Base-by-base conservation (phyloP, 1,140 invertebrate genomes). In the Leptonema lineaticorne region DNA sequence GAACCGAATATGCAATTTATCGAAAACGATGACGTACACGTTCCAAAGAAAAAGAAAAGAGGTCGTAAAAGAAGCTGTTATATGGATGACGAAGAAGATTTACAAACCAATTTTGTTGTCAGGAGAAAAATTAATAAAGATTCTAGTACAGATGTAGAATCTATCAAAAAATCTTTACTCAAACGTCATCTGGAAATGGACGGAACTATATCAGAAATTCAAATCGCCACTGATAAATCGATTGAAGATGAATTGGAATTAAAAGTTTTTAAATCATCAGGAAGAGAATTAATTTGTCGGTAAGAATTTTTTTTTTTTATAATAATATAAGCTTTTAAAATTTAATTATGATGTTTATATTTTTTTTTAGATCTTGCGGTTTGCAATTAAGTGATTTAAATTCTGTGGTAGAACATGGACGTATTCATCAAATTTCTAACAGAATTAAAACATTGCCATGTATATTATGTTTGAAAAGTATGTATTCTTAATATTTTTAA, bases 181-280 rank as follows among this genome's bases (percentile, higher is more conserved):
- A 64, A 64, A 26, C 27, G 62, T 20, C 50, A 64, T 11, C 29
- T 64, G n/a, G 62, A 64, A 50, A 64, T 64, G 62, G 62, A 64
- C 16, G 62, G 62, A 2, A 64, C 62, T 4, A 64, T 64, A 27
- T 64, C 62, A 7, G 62, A 64, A 50, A 29, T 64, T 45, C 27
- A 7, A 11, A 24, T 53, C 16, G 16, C 24, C 16, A 22, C 30
- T 1, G 58, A 62, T 7, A 16, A 16, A 2, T 22, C 45, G 14
- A 41, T 50, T 26, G 62, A 30, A 3, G 59, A 62, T 2, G 33
- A 60, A 26, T 14, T 48, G 5, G 16, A 64, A 18, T 14, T 50
- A 41, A 50, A 50, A 26, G 33, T 26, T 41, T 27, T 18, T 16
- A 62, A 26, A 53, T 20, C 30, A 0, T 9, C 3, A 7, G 46